Base-by-base conservation (phyloP, 2,888 invertebrate species). In the Steinernema carpocapsae region DNA sequence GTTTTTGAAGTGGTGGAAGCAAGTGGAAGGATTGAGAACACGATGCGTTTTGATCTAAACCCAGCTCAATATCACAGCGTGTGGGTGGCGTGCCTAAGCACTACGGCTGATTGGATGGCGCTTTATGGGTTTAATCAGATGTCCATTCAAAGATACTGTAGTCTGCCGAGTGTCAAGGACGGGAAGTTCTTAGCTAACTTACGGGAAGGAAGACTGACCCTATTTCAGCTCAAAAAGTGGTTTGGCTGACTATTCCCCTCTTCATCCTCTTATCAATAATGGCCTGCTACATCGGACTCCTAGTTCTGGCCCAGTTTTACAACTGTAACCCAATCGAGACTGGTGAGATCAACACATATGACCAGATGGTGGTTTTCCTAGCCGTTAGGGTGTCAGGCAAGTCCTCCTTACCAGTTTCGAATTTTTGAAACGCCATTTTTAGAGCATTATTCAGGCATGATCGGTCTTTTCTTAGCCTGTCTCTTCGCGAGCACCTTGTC, bases 401-500 rank as follows among this genome's bases (percentile, higher is more conserved):
- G 79, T 72, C n/a, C 12, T 17, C 32, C 56, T 2, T 26, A n/a
- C 51, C 12, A 43, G 7, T 51, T 17, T 19, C 12, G 51, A 51
- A 19, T 19, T 51, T 19, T 19, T 19, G 14, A 56, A 24, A 26
- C 14, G 4, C 64, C 7, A 2, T 1, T 32, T 64, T 64, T 32
- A 64, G 43, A 19, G 24, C 7, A 19, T 4, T 48, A 51, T 26
- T 80, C 80, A 1, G 83, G 83, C n/a, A 76, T 84, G 19, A 81
- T 81, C 43, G 83, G 83, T n/a, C 78, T 84, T 6, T 84, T 82
- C 51, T 82, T 84, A 29, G 82, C 82, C 10, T 82, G 83, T 43
- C 80, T 83, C 43, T 79, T 83, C 79, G 81, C 82, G 14, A 82
- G 82, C 1, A 84, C 83, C 17, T 77, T 83, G 12, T 81, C 80